phyloP scores from a whole-genome alignment of 2,113 vertebrate genomes.

The Axis porcinus region DNA sequence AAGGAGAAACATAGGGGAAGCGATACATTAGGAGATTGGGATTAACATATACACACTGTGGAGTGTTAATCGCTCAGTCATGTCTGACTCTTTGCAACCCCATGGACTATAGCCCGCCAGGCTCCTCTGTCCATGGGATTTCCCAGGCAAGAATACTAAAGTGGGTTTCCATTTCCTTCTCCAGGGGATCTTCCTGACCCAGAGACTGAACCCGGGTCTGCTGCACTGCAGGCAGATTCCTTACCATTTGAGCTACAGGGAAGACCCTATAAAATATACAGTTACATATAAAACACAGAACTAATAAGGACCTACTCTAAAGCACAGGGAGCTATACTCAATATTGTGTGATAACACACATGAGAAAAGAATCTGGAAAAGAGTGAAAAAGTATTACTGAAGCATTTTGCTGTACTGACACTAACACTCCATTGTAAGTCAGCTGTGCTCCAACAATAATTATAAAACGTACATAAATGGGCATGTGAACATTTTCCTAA shows the following conservation, averaged over 20 bases:
- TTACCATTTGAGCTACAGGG: background rate
- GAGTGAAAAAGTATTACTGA: background rate
- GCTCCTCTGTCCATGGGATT: background rate
- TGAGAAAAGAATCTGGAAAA: background rate
- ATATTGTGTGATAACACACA: background rate
- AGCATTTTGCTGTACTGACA: background rate
- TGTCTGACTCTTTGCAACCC: background rate
- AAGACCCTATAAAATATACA: background rate
- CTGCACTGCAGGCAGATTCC: background rate
- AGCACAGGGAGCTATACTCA: background rate
- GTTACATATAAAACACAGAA: background rate
- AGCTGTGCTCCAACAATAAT: background rate
- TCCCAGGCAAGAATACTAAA: background rate
- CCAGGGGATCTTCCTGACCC: background rate
- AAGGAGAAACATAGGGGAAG: background rate
- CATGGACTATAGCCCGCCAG: background rate
- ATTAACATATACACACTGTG: background rate
- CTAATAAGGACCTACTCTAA: background rate
- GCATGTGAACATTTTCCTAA: background rate
- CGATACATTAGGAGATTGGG: background rate
- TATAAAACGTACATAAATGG: no score
- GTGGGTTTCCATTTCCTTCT: background rate
- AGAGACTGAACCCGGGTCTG: background rate
- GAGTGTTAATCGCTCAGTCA: background rate
- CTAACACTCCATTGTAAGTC: background rate